Evolutionary conservation across 2,113 vertebrate species (phyloP).

Genomic region (Gobio gobio): DNA sequence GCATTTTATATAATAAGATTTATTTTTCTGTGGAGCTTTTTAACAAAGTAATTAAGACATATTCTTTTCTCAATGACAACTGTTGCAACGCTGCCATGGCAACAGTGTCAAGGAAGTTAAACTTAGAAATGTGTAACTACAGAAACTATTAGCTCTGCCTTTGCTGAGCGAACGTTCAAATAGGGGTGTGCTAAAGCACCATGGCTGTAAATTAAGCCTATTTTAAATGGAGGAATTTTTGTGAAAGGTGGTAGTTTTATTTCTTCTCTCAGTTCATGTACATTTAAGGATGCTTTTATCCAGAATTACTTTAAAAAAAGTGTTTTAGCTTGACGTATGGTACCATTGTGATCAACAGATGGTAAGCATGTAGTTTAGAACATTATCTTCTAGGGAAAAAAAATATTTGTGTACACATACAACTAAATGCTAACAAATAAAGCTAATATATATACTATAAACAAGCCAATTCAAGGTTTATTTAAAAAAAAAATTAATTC

Average conservation of each 20-base stretch:
- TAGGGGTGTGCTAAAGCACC: slow-evolving; percentile 41
- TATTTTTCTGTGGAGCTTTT: slow-evolving; percentile 53
- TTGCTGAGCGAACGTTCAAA: slow-evolving; percentile 34
- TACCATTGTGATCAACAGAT: slow-evolving; percentile 29
- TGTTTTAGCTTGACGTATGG: not conserved
- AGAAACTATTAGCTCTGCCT: slow-evolving; percentile 55
- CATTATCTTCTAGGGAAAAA: not conserved
- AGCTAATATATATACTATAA: not conserved
- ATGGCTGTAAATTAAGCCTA: slow-evolving; percentile 53
- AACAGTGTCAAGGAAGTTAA: slow-evolving; percentile 55
- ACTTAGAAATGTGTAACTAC: slow-evolving; percentile 53
- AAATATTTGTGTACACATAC: not conserved
- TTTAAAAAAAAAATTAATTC: too few species aligned
- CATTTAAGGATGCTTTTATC: not conserved
- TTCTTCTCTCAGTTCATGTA: not conserved
- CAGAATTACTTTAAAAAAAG: not conserved
- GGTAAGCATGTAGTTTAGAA: not conserved
- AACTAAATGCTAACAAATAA: slow-evolving; percentile 4
- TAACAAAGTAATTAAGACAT: slow-evolving; percentile 61
- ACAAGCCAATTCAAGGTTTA: not conserved
- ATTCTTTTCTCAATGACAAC: slow-evolving; percentile 61
- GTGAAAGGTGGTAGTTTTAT: slow-evolving; percentile 41
- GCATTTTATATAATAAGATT: slow-evolving; percentile 48
- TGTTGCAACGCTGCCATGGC: slow-evolving; percentile 55
- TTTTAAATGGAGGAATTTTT: slow-evolving; percentile 51